Evolutionary conservation across 2,888 invertebrate species (phyloP).

Genomic region (Cyclophora punctaria): DNA sequence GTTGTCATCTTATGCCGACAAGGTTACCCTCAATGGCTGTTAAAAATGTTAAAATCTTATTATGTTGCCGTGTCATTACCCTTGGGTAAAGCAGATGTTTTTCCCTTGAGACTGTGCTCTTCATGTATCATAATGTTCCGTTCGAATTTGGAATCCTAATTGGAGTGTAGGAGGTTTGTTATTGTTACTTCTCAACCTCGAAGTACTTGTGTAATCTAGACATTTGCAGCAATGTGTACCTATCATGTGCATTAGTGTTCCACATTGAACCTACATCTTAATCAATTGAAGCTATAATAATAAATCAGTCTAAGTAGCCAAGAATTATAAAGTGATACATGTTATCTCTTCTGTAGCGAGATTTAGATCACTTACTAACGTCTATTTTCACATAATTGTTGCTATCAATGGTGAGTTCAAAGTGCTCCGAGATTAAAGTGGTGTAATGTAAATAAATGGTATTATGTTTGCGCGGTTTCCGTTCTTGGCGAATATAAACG

Average conservation of each 20-base stretch:
- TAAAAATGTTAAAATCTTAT: not conserved
- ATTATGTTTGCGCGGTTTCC: constrained; percentile 38
- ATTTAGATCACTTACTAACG: too few species aligned
- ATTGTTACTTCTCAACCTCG: too few species aligned
- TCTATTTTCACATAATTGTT: too few species aligned
- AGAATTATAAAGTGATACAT: too few species aligned
- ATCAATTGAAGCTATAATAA: too few species aligned
- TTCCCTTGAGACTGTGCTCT: too few species aligned
- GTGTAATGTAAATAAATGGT: constrained; percentile 29
- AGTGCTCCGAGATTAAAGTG: constrained; percentile 17
- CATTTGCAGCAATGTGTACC: not conserved
- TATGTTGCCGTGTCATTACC: constrained; percentile 41
- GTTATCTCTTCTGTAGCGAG: too few species aligned
- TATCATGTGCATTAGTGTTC: not conserved
- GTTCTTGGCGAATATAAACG: constrained; percentile 39
- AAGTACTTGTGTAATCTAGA: not conserved
- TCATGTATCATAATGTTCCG: not conserved
- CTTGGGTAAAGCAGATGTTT: constrained; percentile 22
- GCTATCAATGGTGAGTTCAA: constrained; percentile 9
- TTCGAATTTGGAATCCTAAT: constrained; percentile 3
- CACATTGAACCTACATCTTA: not conserved
- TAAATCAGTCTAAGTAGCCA: too few species aligned
- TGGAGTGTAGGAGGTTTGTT: too few species aligned
- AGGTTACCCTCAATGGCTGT: constrained; percentile 48
- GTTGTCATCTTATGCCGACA: constrained; percentile 56